A percentile compares a stretch with the other conserved stretches of the same genome.
Conservation (phyloP, 2,888 invertebrate genomes). For the Julus scanicus region DNA sequence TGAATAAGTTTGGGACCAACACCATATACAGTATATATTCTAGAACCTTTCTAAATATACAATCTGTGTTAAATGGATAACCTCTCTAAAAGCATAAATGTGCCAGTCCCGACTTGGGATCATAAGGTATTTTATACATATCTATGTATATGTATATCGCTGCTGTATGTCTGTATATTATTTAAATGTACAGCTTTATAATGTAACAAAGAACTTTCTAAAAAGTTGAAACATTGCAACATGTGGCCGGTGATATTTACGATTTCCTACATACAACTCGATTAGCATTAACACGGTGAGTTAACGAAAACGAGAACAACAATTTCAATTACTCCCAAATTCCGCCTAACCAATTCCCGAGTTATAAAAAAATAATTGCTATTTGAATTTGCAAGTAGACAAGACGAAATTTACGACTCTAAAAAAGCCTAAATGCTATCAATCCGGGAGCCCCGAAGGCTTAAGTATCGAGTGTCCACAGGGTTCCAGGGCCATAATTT, state of each 20-base stretch:
- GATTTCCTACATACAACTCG: not conserved
- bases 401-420: slow-evolving; percentile 7
- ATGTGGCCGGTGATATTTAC: not conserved
- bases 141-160: too few relatives aligned
- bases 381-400: not conserved
- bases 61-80: too few relatives aligned
- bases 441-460: not conserved
- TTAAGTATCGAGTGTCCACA: not conserved
- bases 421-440: slow-evolving; percentile 5
- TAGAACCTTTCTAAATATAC: too few relatives aligned
- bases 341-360: not conserved
- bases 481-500: not conserved
- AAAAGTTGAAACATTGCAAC: too few relatives aligned
- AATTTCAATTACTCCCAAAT: slow-evolving; percentile 31
- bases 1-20: too few relatives aligned
- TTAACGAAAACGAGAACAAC: slow-evolving; percentile 41
- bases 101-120: too few relatives aligned
- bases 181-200: too few relatives aligned
- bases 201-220: too few relatives aligned
- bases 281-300: slow-evolving; percentile 39
- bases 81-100: too few relatives aligned
- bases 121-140: too few relatives aligned
- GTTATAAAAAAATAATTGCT: slow-evolving; percentile 34
- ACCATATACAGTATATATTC: too few relatives aligned
- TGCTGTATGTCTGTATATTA: too few relatives aligned